A percentile compares a stretch with the other conserved stretches of the same genome.
phyloP scores from a whole-genome alignment of 35 echinoderm and acorn worm species.

The Ophiothrix spiculata region DNA sequence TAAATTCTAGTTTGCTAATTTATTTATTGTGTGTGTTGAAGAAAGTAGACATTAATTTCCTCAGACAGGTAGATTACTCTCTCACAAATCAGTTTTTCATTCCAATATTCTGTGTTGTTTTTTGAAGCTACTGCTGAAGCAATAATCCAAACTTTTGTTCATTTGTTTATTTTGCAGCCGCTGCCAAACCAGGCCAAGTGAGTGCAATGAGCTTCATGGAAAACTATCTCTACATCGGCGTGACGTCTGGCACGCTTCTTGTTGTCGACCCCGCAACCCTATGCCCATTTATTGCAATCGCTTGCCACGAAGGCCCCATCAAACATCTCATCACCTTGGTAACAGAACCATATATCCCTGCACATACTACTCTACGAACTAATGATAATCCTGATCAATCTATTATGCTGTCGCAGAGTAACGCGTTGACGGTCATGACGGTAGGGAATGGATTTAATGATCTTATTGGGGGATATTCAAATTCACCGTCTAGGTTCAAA shows the following conservation, averaged over 20 bases:
- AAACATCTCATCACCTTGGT: conserved; percentile 45
- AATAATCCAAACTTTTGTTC: no score
- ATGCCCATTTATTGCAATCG: conserved; percentile 49
- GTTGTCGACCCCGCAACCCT: conserved; percentile 60
- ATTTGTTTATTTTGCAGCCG: no score
- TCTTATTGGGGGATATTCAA: conserved; percentile 60
- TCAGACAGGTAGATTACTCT: no score
- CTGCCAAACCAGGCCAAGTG: conserved; percentile 67
- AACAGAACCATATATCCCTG: conserved; percentile 15
- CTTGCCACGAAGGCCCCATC: conserved; percentile 85
- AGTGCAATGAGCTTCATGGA: conserved; percentile 54
- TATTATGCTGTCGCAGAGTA: background rate
- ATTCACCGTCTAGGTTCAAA: conserved; percentile 70
- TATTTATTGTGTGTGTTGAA: no score
- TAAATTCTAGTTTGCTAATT: no score
- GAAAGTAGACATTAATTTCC: no score
- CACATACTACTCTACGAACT: conserved; percentile 16
- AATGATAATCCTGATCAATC: conserved; percentile 1
- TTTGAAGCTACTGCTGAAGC: no score
- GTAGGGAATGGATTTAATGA: conserved; percentile 79
- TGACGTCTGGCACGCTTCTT: conserved; percentile 66
- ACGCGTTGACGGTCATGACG: conserved; percentile 49
- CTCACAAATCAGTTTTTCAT: no score
- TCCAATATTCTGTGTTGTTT: no score
- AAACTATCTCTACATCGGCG: conserved; percentile 80